Base-by-base conservation (phyloP, 2,797 vertebrate species). In the Sebastes steindachneri region DNA sequence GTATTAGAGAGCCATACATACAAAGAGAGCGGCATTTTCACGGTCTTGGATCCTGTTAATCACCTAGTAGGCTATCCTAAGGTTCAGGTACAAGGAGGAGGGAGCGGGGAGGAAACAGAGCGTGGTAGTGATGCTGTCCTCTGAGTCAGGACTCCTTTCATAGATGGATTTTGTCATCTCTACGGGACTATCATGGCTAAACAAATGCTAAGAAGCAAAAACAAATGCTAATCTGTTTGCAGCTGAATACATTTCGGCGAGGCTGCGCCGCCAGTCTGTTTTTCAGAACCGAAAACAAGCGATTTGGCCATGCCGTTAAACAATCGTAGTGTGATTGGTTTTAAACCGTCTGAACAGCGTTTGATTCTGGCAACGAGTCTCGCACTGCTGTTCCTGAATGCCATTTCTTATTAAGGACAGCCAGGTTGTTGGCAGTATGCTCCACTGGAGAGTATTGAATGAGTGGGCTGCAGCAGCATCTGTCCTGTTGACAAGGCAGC, bases 1-100 rank as follows among this genome's bases (percentile, higher is more conserved):
- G 81, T 86, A 95, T 95, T 95, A 94, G 77, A 83, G 84, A 82
- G 77, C 83, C 87, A 89, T 79, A 87, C 82, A 63, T 84, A 93
- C 88, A 92, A 90, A 94, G 89, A 80, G 80, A 91, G 90, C 48
- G 14, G 76, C 79, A 83, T 92, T 93, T 93, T 93, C 90, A 90
- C 83, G 82, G 73, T 90, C 76, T 84, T 71, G 75, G 88, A 94
- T 90, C 89, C 82, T 68, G 83, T 90, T 94, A 92, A 92, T 94
- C 90, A 94, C 85, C 87, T 79, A 86, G 82, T 84, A 67, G 85
- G 80, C 89, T 90, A 76, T 92, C 86, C 86, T 80, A 73, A 73
- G 74, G 81, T 84, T 86, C 89, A 95, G 92, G 93, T 90, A 86
- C 68, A 71, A 80, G 86, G 83, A 7, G 19, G 19, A 45, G 23